Evolutionary conservation across 2,113 vertebrate species (phyloP).

Genomic region (Zapornia atra): DNA sequence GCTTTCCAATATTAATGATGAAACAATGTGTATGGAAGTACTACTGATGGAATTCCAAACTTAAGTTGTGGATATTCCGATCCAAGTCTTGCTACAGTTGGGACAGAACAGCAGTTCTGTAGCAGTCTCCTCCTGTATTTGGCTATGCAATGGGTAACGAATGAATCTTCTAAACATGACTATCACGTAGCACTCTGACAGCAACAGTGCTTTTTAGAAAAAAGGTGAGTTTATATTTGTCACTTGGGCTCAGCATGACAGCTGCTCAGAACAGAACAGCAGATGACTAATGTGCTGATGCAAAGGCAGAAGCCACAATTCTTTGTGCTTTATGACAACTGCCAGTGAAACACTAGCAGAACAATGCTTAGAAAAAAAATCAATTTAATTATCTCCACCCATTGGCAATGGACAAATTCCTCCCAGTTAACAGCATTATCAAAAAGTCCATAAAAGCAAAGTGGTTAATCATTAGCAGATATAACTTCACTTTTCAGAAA

Average conservation of each 20-base stretch:
- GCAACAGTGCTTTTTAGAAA: neutral
- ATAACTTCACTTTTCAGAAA: neutral
- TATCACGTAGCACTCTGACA: neutral
- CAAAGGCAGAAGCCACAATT: neutral
- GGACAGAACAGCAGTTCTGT: neutral
- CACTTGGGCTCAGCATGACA: neutral
- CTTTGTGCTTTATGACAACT: neutral
- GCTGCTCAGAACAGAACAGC: rapidly evolving
- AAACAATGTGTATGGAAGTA: neutral
- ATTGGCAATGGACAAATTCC: neutral
- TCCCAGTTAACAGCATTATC: neutral
- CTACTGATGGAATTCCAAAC: neutral
- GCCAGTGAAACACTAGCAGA: neutral
- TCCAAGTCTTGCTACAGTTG: neutral
- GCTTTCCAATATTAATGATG: neutral
- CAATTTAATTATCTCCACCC: neutral
- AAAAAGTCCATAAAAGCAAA: neutral
- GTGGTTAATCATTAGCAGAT: neutral
- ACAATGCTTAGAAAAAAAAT: neutral
- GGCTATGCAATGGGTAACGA: neutral
- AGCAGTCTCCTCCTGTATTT: neutral
- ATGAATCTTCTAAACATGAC: neutral
- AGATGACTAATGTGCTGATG: neutral
- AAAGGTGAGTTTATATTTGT: neutral
- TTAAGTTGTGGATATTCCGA: neutral